These are phyloP conservation scores for Dendrolimus punctatus DNA, from an alignment of 1,140 invertebrate species.

Conservation along the genomic window DNA sequence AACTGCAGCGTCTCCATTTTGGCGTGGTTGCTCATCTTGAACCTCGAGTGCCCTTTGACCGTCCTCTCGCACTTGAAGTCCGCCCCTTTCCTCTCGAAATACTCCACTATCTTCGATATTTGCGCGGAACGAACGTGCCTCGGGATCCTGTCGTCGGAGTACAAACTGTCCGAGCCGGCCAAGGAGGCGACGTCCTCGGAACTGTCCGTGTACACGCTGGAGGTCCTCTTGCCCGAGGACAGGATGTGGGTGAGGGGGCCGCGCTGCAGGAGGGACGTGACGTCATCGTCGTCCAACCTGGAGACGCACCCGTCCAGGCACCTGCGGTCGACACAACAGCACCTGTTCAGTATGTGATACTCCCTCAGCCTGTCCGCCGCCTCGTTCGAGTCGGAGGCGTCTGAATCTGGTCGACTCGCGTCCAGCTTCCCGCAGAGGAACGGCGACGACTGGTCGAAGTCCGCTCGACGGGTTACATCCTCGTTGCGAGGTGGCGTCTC, in stretches of 20 bases:
- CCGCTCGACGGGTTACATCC: background rate
- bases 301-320: slow-evolving; percentile 2
- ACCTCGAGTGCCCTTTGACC: slow-evolving; percentile 12
- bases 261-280: slow-evolving; percentile 22
- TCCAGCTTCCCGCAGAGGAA: slow-evolving; percentile 40
- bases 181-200: slow-evolving; percentile 88
- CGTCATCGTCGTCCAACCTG: slow-evolving; percentile 13
- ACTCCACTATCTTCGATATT: slow-evolving; percentile 90
- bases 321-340: slow-evolving; percentile 33
- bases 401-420: slow-evolving; percentile 9
- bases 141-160: slow-evolving; percentile 78
- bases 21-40: slow-evolving; percentile 11
- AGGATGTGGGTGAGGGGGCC: slow-evolving; percentile 35
- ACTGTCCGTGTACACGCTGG: slow-evolving; percentile 89
- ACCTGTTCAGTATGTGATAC: slow-evolving; percentile 42
- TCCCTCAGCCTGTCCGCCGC: slow-evolving; percentile 21
- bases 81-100: slow-evolving; percentile 83
- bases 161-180: slow-evolving; percentile 79
- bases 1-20: slow-evolving; percentile 20
- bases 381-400: slow-evolving; percentile 3
- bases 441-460: slow-evolving; percentile 21
- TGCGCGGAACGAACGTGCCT: slow-evolving; percentile 75
- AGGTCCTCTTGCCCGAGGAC: slow-evolving; percentile 80
- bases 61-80: slow-evolving; percentile 53
- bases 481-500: slow-evolving; percentile 1